Percentiles rank a stretch among this genome's conserved stretches.
These are phyloP conservation scores for Craseonycteris thonglongyai DNA, from an alignment of 2,113 vertebrate genomes.

Conservation along the genomic window DNA sequence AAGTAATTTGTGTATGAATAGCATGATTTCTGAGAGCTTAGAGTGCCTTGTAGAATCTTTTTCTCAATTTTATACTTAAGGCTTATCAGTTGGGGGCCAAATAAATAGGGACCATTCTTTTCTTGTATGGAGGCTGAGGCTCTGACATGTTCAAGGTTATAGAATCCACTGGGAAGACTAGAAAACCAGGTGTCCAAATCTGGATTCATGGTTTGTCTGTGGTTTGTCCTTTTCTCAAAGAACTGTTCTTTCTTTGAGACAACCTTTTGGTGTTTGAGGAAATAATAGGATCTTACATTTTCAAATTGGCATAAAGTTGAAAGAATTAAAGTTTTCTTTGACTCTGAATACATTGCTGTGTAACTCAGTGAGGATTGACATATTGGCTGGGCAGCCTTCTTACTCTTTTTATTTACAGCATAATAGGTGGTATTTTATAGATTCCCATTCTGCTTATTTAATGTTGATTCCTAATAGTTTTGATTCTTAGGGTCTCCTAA, in stretches of 20 bases:
- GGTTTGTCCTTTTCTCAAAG: neutral
- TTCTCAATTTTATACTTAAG: slow-evolving; percentile 11
- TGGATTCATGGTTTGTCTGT: neutral
- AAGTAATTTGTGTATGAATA: neutral
- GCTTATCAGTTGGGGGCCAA: slow-evolving; percentile 40
- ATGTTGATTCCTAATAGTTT: slow-evolving; percentile 1
- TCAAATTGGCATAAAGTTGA: neutral
- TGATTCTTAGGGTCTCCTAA: neutral
- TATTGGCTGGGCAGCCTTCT: slow-evolving; percentile 13
- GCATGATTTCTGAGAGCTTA: slow-evolving; percentile 56
- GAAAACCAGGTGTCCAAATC: neutral
- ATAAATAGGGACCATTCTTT: slow-evolving; percentile 6
- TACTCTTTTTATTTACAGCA: neutral
- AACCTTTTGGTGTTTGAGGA: neutral
- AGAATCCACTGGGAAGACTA: neutral
- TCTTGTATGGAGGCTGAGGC: neutral
- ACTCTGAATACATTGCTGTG: neutral
- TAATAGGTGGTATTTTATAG: neutral
- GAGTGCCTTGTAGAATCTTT: slow-evolving; percentile 66
- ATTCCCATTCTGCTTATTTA: neutral
- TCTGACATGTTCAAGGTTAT: neutral
- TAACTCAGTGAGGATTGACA: neutral
- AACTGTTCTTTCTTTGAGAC: slow-evolving; percentile 8
- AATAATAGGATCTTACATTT: neutral
- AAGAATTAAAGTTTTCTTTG: neutral